phyloP scores from a whole-genome alignment of 2,888 invertebrate genomes.

The Hypolimnas misippus region DNA sequence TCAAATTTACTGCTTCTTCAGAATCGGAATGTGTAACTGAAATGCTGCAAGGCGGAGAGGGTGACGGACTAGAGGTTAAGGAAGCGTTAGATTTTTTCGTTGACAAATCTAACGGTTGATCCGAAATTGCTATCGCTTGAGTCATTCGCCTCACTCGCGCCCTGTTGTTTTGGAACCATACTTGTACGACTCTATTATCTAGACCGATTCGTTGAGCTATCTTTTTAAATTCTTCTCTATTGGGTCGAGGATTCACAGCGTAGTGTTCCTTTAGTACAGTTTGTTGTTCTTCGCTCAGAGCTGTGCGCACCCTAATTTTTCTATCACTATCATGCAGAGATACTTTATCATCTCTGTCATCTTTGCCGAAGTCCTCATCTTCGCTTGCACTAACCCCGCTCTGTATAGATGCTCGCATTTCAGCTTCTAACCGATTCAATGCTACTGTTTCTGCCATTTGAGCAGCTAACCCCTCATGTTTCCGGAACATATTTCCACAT shows the following conservation, averaged over 20 bases:
- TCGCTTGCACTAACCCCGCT: slow-evolving; percentile 84
- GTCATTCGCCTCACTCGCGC: slow-evolving; percentile 92
- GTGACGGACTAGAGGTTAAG: slow-evolving; percentile 84
- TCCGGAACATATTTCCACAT: slow-evolving; percentile 82
- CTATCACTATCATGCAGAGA: slow-evolving; percentile 86
- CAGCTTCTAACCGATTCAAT: slow-evolving; percentile 79
- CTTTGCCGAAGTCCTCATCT: slow-evolving; percentile 84
- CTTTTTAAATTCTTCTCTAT: slow-evolving; percentile 95
- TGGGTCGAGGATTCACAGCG: slow-evolving; percentile 94
- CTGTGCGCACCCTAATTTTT: slow-evolving; percentile 95
- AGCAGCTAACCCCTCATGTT: slow-evolving; percentile 90
- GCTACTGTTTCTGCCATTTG: slow-evolving; percentile 88
- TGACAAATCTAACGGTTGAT: slow-evolving; percentile 96
- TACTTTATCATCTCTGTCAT: slow-evolving; percentile 80
- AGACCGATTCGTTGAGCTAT: slow-evolving; percentile 92
- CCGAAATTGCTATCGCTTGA: slow-evolving; percentile 71
- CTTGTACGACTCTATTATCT: slow-evolving; percentile 93
- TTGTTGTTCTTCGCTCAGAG: slow-evolving; percentile 97
- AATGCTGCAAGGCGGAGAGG: slow-evolving; percentile 86
- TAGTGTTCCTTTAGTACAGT: slow-evolving; percentile 95
- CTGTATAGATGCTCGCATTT: slow-evolving; percentile 78
- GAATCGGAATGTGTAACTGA: slow-evolving; percentile 86
- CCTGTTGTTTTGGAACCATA: slow-evolving; percentile 98
- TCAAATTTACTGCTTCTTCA: slow-evolving; percentile 91
- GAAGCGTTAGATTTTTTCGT: slow-evolving; percentile 88